Evolutionary conservation across 2,113 vertebrate genomes (phyloP).

Genomic region (Nannospalax galili): DNA sequence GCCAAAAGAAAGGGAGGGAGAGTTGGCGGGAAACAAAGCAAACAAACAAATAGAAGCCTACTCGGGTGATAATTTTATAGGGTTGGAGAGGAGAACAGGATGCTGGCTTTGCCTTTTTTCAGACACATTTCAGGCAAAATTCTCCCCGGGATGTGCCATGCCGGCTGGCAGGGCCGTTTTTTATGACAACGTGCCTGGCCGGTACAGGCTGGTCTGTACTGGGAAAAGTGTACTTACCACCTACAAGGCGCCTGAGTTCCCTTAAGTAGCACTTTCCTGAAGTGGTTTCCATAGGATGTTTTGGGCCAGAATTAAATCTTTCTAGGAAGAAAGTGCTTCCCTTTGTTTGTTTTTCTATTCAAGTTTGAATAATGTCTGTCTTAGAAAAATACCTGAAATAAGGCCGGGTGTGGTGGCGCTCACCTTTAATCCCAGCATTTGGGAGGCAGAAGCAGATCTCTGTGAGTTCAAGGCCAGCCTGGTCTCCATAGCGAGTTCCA

Average conservation of each 20-base stretch:
- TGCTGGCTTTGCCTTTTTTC: slow-evolving; percentile 52
- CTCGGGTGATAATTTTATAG: slow-evolving; percentile 74
- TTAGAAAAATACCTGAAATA: slow-evolving; percentile 25
- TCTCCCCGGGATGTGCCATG: slow-evolving; percentile 25
- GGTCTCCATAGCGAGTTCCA: too few relatives aligned
- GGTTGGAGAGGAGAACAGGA: slow-evolving; percentile 65
- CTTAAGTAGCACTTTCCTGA: slow-evolving; percentile 17
- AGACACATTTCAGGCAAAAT: slow-evolving; percentile 66
- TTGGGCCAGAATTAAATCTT: slow-evolving; percentile 13
- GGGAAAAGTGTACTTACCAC: slow-evolving; percentile 24
- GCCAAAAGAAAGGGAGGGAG: slow-evolving; percentile 66
- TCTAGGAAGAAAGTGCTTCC: slow-evolving; percentile 54
- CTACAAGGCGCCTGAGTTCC: not conserved
- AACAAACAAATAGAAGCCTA: slow-evolving; percentile 72
- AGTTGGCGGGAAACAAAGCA: slow-evolving; percentile 71
- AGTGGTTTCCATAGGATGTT: slow-evolving; percentile 47
- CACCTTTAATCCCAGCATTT: too few relatives aligned
- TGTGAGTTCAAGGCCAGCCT: too few relatives aligned
- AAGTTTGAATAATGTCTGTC: slow-evolving; percentile 45
- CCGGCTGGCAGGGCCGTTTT: slow-evolving; percentile 44
- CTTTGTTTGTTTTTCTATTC: not conserved
- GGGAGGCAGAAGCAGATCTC: too few relatives aligned
- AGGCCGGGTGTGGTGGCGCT: too few relatives aligned
- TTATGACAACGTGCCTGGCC: slow-evolving; percentile 59
- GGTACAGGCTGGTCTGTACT: not conserved